Evolutionary conservation across 1,140 invertebrate genomes (phyloP), one percentile per base, ranked within the genome.

Genomic region (Bombus balteatus): DNA sequence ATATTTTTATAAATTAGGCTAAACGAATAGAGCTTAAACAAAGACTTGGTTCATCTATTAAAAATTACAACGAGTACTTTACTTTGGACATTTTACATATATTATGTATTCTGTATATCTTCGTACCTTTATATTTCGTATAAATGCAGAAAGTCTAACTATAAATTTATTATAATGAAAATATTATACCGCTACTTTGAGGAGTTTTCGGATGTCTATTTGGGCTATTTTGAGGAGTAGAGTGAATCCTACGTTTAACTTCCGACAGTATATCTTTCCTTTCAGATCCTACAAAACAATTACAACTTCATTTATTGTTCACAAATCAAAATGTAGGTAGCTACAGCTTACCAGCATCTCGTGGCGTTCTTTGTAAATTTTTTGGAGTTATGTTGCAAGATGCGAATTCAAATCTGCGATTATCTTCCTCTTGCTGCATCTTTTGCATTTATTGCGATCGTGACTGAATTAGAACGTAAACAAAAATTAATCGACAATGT

Each of bases 361-460:
- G 66, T 9, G 47, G 53, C 1, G 83, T 76, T 28, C 57, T 75
- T 66, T 66, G 74, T 18, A 73, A 39, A 68, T 76, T 82, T 78
- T 71, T 13, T 12, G 72, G 62, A 76, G 37, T 81, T 4, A 65
- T 25, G 10, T 32, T 80, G 41, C 28, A n/a, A 2, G 66, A 47
- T 34, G 9, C 10, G 5, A 41, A 65, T 53, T 37, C 25, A n/a
- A 62, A 25, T n/a, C 28, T 77, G 10, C 18, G 13, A 39, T 41
- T 59, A 15, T 70, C 43, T 39, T 85, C 84, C 12, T 82, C 65
- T 34, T 70, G 47, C 15, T 71, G n/a, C 85, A 83, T 87, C 47
- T 37, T n/a, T 76, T 32, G 15, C 6, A 10, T 79, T 77, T 66
- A 25, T 37, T 85, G 53, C 12, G 12, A 32, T 22, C n/a, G 12